phyloP scores from a whole-genome alignment of 2,113 vertebrate species.

The Ranitomeya variabilis region DNA sequence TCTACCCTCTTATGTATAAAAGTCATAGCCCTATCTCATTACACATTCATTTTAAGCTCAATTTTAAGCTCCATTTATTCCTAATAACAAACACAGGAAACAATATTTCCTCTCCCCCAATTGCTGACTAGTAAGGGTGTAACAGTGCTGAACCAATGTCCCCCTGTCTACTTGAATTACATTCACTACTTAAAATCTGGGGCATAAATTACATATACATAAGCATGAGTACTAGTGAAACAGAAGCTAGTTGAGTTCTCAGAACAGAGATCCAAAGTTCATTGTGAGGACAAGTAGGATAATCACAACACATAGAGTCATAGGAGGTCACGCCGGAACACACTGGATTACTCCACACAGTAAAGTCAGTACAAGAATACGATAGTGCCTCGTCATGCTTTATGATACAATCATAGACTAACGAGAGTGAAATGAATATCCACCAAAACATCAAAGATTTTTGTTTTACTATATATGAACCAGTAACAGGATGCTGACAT shows the following conservation, averaged over 20 bases:
- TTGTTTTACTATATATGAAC: too few relatives aligned
- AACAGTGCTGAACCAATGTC: conserved; percentile 11
- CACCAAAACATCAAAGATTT: too few relatives aligned
- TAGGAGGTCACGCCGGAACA: background rate
- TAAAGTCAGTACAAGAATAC: background rate
- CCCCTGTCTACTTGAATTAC: background rate
- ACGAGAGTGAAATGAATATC: too few relatives aligned
- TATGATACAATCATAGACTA: too few relatives aligned
- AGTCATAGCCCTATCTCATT: background rate
- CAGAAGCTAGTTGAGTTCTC: background rate
- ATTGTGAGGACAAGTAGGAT: background rate
- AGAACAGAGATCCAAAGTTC: conserved; percentile 10
- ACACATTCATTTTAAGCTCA: conserved; percentile 9
- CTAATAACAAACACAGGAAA: conserved; percentile 4
- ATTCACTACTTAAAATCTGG: background rate
- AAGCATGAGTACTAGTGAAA: conserved; percentile 25
- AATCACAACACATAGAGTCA: background rate
- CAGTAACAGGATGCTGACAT: too few relatives aligned
- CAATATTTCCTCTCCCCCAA: background rate
- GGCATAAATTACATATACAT: background rate
- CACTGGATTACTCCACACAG: too few relatives aligned
- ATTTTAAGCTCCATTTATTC: conserved; percentile 3
- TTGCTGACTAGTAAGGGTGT: background rate
- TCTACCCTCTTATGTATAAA: background rate
- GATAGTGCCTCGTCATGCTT: too few relatives aligned